phyloP scores from a whole-genome alignment of 2,888 invertebrate genomes.

The Drosophila suboccidentalis region DNA sequence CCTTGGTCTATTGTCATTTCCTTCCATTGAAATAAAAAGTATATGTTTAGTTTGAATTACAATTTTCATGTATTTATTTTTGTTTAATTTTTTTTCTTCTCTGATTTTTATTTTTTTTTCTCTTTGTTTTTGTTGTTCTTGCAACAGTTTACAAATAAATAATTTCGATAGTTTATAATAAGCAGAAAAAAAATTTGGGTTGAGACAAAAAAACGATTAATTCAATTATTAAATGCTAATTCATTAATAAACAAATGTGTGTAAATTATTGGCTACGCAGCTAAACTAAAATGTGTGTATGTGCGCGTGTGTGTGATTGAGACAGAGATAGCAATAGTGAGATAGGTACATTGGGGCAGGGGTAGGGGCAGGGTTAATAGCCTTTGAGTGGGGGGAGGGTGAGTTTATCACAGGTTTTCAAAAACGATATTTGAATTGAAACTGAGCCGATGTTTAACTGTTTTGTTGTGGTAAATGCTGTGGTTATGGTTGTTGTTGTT shows the following conservation, averaged over 20 bases:
- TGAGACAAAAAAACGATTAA: conserved; percentile 40
- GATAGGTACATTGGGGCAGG: not conserved
- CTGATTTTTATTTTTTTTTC: conserved; percentile 26
- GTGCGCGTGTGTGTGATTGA: conserved; percentile 7
- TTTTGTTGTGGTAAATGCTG: conserved; percentile 11
- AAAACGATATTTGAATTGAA: conserved; percentile 18
- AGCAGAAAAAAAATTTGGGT: conserved; percentile 44
- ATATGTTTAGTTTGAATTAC: conserved; percentile 6
- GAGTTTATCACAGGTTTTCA: conserved; percentile 68
- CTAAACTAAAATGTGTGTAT: conserved; percentile 45
- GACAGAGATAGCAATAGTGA: not conserved
- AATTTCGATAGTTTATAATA: conserved; percentile 56
- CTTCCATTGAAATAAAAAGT: conserved; percentile 6
- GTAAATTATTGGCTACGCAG: conserved; percentile 61
- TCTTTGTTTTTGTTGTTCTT: conserved; percentile 10
- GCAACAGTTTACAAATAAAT: conserved; percentile 61
- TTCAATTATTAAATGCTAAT: conserved; percentile 49
- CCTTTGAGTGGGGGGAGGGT: conserved; percentile 28
- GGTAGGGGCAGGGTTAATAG: conserved; percentile 10
- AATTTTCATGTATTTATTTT: conserved; percentile 31
- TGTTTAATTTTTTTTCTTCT: conserved; percentile 13
- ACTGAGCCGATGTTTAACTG: conserved; percentile 19
- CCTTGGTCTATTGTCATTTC: not conserved
- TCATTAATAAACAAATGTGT: conserved; percentile 56
- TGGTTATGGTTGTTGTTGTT: not conserved